phyloP scores from a whole-genome alignment of 2,113 vertebrate genomes.

The Chionomys nivalis region DNA sequence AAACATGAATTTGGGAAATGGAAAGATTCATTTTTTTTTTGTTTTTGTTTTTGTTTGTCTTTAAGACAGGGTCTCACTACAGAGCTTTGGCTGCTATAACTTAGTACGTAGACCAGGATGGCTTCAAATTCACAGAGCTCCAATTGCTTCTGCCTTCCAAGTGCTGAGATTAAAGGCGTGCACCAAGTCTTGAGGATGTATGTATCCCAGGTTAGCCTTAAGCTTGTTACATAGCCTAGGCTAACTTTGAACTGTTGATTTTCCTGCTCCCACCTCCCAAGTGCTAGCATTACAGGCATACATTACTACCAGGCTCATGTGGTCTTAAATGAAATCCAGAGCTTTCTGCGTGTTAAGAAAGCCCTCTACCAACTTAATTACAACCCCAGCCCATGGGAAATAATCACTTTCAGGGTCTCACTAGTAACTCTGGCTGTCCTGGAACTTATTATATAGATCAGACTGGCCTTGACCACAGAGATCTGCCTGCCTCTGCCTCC shows the following conservation, averaged over 20 bases:
- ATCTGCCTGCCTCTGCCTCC: neutral
- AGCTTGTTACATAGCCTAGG: neutral
- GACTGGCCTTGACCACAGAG: neutral
- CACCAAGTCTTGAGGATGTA: neutral
- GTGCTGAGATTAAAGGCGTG: neutral
- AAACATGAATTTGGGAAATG: slow-evolving; percentile 7
- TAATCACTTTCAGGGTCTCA: neutral
- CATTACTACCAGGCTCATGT: neutral
- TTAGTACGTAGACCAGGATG: neutral
- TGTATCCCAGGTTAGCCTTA: neutral
- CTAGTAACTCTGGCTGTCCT: neutral
- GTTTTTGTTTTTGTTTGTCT: neutral
- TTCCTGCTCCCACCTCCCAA: neutral
- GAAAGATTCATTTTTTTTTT: neutral
- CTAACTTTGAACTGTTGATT: neutral
- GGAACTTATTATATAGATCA: neutral
- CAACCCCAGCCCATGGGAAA: neutral
- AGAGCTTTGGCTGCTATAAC: neutral
- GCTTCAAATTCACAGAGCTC: neutral
- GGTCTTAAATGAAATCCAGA: neutral
- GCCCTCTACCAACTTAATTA: neutral
- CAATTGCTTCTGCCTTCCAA: neutral
- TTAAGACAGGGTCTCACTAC: neutral
- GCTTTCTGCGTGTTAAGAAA: neutral
- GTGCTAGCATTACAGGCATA: neutral